These are phyloP conservation scores for Beaufortia kweichowensis DNA, from an alignment of 2,113 vertebrate species.

Conservation along the genomic window DNA sequence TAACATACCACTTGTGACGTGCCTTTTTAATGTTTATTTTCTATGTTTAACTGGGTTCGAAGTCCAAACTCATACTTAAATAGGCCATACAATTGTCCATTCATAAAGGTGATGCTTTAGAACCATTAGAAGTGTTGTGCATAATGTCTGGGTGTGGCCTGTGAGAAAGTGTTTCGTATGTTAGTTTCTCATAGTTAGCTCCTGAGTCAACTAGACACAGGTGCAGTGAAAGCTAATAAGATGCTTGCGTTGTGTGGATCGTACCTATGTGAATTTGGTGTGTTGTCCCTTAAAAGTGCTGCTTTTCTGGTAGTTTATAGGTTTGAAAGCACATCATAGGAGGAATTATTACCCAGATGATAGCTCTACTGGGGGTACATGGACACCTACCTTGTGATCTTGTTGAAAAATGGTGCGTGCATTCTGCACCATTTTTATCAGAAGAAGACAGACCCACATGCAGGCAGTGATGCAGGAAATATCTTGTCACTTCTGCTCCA, in stretches of 20 bases:
- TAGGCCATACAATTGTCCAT: not conserved
- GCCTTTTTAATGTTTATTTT: conserved; percentile 36
- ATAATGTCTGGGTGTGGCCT: conserved; percentile 36
- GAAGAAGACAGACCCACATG: conserved; percentile 15
- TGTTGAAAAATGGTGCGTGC: conserved; percentile 1
- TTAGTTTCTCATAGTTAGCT: conserved; percentile 29
- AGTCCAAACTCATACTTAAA: conserved; percentile 10
- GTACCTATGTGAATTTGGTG: not conserved
- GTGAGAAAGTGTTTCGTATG: conserved; percentile 27
- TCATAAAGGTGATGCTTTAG: not conserved
- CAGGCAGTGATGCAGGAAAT: conserved; percentile 16
- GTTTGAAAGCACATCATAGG: not conserved
- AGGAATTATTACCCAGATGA: conserved; percentile 18
- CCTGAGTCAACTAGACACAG: conserved; percentile 31
- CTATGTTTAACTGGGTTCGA: conserved; percentile 1
- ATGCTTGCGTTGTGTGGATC: not conserved
- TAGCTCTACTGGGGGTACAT: not conserved
- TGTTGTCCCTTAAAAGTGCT: not conserved
- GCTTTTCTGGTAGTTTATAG: conserved; percentile 1
- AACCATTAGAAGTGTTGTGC: conserved; percentile 10
- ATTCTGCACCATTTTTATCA: conserved; percentile 39
- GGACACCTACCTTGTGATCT: conserved; percentile 1
- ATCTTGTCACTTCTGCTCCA: conserved; percentile 17
- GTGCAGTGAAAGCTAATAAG: not conserved
- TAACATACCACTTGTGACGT: not conserved